phyloP scores from a whole-genome alignment of 2,113 vertebrate species.

The Ochotona princeps region DNA sequence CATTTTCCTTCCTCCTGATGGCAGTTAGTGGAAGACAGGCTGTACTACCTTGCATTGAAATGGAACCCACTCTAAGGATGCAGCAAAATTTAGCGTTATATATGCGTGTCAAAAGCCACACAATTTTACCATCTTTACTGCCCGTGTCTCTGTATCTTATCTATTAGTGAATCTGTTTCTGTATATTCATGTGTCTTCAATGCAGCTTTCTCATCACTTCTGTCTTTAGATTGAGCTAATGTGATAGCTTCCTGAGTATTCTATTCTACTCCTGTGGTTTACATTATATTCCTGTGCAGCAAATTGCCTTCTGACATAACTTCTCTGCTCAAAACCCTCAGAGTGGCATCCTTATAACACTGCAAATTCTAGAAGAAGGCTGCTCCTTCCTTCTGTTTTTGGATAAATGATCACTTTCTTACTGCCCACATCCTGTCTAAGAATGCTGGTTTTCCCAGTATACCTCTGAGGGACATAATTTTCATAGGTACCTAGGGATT shows the following conservation, averaged over 20 bases:
- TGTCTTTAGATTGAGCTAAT: neutral
- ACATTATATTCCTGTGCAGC: neutral
- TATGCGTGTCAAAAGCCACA: neutral
- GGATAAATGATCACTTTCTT: neutral
- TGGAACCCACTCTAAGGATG: neutral
- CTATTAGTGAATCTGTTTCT: neutral
- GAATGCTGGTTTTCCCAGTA: neutral
- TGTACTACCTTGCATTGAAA: neutral
- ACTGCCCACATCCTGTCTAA: accelerated
- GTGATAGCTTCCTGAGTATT: neutral
- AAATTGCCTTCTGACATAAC: neutral
- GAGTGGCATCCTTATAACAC: neutral
- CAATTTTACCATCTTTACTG: neutral
- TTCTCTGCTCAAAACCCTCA: neutral
- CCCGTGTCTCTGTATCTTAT: neutral
- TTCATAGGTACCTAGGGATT: neutral
- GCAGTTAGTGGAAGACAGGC: too few species aligned
- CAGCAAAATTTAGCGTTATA: too few species aligned
- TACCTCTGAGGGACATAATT: neutral
- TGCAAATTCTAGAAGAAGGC: neutral
- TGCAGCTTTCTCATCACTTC: neutral
- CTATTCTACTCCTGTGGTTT: neutral
- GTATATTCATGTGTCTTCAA: neutral
- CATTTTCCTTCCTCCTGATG: neutral
- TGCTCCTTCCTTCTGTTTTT: neutral